Evolutionary conservation across 2,797 vertebrate genomes (phyloP).

Genomic region (Enteromius viviparus): DNA sequence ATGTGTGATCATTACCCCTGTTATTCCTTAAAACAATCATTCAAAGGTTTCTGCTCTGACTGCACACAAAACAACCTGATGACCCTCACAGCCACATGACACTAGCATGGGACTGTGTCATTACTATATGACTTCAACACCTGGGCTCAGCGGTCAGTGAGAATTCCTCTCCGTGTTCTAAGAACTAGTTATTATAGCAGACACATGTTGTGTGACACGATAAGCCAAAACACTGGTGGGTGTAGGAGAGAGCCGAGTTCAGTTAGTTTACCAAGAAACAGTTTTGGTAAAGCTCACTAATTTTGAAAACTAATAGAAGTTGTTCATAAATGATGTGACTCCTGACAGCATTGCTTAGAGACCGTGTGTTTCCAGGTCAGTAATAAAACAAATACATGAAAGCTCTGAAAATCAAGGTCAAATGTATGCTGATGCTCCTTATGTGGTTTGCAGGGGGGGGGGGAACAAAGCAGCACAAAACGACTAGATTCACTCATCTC

Average conservation of each 20-base stretch:
- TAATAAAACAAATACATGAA: constrained; percentile 8
- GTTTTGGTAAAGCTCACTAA: neutral
- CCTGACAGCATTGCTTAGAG: neutral
- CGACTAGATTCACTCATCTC: neutral
- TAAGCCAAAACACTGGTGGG: neutral
- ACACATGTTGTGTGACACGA: neutral
- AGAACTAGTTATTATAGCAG: neutral
- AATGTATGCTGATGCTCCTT: neutral
- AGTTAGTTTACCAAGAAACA: neutral
- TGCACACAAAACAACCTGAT: neutral
- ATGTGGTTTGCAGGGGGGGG: no score
- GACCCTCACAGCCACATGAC: constrained; percentile 36
- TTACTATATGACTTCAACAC: neutral
- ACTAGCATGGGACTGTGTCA: constrained; percentile 12
- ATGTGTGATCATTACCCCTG: neutral
- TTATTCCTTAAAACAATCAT: constrained; percentile 14
- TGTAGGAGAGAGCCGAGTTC: neutral
- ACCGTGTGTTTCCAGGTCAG: neutral
- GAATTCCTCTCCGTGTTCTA: neutral
- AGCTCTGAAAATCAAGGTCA: neutral
- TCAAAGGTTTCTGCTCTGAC: constrained; percentile 3
- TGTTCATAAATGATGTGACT: neutral
- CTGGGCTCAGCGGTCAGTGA: neutral
- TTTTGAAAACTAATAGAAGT: neutral
- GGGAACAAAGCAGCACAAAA: neutral